Evolutionary conservation across 2,888 invertebrate genomes (phyloP), one percentile per base, ranked within the genome.

Genomic region (Euproctis similis): DNA sequence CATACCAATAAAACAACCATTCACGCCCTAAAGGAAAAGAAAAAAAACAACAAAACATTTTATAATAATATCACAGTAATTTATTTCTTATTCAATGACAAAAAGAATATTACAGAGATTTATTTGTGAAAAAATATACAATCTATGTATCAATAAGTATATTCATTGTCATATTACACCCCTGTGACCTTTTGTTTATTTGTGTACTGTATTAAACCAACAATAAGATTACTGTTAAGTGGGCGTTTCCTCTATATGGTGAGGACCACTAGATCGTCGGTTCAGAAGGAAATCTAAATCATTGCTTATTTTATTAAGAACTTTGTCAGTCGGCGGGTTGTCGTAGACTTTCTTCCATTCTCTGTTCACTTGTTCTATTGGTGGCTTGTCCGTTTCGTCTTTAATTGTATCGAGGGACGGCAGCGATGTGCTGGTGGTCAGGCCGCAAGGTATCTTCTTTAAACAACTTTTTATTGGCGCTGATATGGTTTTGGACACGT

Each of bases 281-380:
- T 93, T 93, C 36, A 94, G 77, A 47, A 94, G 77, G 76, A 93
- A 94, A 73, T 94, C 92, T 47, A 94, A 77, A 74, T 94, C 94
- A 58, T 91, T 90, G 1, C 92, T 90, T 55, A 94, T 94, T 60
- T 92, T 89, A 74, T 92, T 90, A 26, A 94, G 74, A 86, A 94
- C 91, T 32, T 89, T 90, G 47, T 88, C 88, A 16, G 78, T 67
- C 30, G 77, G 73, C 1, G 73, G 70, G 1, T 67, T 63, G 36
- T 74, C 67, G 47, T 81, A 76, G 14, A 73, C 70, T 40, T 63
- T 66, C 12, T 71, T 72, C 72, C 76, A 73, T 39, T 77, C 70
- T 31, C 66, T 62, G 35, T 76, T 78, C 19, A 75, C 71, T 49
- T 71, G 67, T 33, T 76, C 75, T 24, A 72, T 73, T 25, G 76